Conservation (phyloP, 2,888 invertebrate species). For the Pandemis heparana region DNA sequence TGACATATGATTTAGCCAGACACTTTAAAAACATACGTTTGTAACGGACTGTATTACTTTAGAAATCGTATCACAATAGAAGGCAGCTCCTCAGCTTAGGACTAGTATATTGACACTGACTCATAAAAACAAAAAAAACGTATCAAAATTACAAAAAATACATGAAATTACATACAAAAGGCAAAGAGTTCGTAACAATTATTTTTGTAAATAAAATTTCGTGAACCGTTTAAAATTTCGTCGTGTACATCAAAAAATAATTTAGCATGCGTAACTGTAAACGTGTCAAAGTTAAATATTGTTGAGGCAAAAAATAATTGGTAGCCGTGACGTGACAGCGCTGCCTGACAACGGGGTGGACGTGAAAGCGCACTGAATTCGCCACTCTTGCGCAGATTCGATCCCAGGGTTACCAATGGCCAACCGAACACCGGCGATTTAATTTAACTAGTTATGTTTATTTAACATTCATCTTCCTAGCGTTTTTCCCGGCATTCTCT, state of each 20-base stretch:
- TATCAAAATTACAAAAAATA: too few species aligned
- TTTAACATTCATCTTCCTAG: too few species aligned
- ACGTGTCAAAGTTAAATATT: slow-evolving; percentile 32
- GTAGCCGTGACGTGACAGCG: slow-evolving; percentile 15
- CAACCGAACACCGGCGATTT: not conserved
- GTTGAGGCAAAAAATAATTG: slow-evolving; percentile 34
- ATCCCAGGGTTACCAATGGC: not conserved
- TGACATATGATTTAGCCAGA: too few species aligned
- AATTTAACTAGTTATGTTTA: not conserved
- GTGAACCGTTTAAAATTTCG: slow-evolving; percentile 1
- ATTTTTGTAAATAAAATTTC: not conserved
- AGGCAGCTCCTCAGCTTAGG: too few species aligned
- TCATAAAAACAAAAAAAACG: too few species aligned
- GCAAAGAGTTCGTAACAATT: too few species aligned
- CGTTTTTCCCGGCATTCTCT: too few species aligned
- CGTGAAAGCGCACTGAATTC: slow-evolving; percentile 39
- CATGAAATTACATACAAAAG: too few species aligned
- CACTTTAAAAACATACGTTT: too few species aligned
- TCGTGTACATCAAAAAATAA: not conserved
- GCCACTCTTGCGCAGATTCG: slow-evolving; percentile 11
- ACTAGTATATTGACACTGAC: too few species aligned
- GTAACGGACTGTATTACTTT: too few species aligned
- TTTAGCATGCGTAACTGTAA: slow-evolving; percentile 34
- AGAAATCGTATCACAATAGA: too few species aligned
- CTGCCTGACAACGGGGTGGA: slow-evolving; percentile 33